Evolutionary conservation across 1,140 invertebrate species (phyloP).

Genomic region (Euwallacea fornicatus): DNA sequence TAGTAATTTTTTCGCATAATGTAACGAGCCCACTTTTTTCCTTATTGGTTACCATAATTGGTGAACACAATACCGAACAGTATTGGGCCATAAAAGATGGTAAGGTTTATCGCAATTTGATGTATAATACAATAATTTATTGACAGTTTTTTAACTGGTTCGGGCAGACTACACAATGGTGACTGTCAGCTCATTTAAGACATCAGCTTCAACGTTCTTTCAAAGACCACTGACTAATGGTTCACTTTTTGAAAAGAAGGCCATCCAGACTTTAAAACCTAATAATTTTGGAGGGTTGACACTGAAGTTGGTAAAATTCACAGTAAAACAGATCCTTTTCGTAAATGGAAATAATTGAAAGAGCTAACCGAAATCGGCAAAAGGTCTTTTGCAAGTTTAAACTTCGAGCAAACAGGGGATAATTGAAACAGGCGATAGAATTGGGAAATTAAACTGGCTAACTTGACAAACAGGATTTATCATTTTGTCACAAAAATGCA

Average conservation of each 20-base stretch:
- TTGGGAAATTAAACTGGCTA: slow-evolving; percentile 34
- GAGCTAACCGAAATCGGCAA: background rate
- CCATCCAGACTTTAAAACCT: slow-evolving; percentile 5
- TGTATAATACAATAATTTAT: slow-evolving; percentile 35
- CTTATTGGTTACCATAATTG: no score
- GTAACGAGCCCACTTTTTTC: no score
- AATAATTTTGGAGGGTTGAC: slow-evolving; percentile 21
- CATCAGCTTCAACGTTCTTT: slow-evolving; percentile 32
- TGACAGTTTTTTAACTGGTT: slow-evolving; percentile 35
- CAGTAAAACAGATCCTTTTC: background rate
- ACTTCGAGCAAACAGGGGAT: slow-evolving; percentile 34
- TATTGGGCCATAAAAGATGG: slow-evolving; percentile 14
- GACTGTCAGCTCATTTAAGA: slow-evolving; percentile 26
- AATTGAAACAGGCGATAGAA: slow-evolving; percentile 43
- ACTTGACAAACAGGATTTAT: slow-evolving; percentile 49
- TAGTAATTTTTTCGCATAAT: no score
- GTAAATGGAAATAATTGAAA: slow-evolving; percentile 10
- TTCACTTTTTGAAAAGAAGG: slow-evolving; percentile 9
- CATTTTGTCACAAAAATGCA: slow-evolving; percentile 51
- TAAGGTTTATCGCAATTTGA: slow-evolving; percentile 29
- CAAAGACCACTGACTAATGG: slow-evolving; percentile 34
- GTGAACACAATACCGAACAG: no score
- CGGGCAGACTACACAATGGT: slow-evolving; percentile 28
- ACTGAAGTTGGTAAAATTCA: slow-evolving; percentile 5
- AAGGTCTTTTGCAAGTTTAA: slow-evolving; percentile 29